Evolutionary conservation across 2,113 vertebrate genomes (phyloP).

Genomic region (Ciconia boyciana): DNA sequence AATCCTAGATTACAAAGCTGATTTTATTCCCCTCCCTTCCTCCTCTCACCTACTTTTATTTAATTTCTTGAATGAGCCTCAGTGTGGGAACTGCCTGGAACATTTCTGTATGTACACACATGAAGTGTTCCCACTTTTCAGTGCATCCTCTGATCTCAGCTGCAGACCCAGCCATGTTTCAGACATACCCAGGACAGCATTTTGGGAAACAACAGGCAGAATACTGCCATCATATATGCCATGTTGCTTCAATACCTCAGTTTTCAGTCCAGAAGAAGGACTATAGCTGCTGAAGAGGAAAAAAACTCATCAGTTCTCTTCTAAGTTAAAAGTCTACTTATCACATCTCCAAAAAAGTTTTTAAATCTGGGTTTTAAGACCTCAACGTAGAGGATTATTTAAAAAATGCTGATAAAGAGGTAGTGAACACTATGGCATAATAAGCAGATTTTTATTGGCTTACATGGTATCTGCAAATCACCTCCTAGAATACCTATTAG

Average conservation of each 20-base stretch:
- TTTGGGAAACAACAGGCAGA: neutral
- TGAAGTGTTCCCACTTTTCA: neutral
- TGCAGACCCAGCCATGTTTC: neutral
- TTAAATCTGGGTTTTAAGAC: neutral
- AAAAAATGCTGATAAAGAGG: neutral
- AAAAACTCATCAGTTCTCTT: neutral
- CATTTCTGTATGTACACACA: neutral
- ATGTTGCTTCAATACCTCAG: neutral
- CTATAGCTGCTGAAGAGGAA: neutral
- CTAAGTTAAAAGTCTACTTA: neutral
- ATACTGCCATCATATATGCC: neutral
- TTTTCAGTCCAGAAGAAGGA: neutral
- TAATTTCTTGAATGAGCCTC: neutral
- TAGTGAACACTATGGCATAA: neutral
- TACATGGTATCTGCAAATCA: neutral
- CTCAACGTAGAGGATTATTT: neutral
- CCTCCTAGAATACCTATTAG: neutral
- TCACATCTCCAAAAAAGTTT: accelerated
- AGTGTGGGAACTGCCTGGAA: neutral
- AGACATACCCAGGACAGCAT: neutral
- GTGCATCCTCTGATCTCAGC: neutral
- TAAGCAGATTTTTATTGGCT: neutral
- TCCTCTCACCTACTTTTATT: neutral
- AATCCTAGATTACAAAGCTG: neutral
- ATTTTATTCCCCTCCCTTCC: neutral